Conservation (phyloP, 2,797 vertebrate species). For the Synanceia verrucosa region DNA sequence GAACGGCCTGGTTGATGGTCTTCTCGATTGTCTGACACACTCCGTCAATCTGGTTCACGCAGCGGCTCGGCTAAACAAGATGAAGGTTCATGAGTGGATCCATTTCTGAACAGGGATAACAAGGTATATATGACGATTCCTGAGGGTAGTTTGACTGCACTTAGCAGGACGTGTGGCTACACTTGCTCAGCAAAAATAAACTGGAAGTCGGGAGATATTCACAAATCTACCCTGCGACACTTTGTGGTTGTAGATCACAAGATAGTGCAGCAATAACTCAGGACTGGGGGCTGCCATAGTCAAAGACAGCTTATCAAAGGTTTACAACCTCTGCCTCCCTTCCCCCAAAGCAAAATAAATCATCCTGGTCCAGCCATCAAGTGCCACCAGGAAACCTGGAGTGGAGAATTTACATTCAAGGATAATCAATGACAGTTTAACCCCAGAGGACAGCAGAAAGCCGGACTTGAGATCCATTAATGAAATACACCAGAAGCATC, state of each 20-base stretch:
- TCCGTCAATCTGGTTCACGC: conserved; percentile 84
- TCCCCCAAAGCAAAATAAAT: conserved; percentile 33
- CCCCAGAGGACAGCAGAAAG: not conserved
- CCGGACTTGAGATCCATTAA: not conserved
- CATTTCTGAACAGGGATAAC: not conserved
- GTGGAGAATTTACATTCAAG: conserved; percentile 42
- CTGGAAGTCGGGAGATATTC: conserved; percentile 23
- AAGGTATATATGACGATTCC: conserved; percentile 10
- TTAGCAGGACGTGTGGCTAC: conserved; percentile 43
- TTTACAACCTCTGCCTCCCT: conserved; percentile 42
- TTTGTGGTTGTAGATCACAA: conserved; percentile 56
- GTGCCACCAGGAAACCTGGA: conserved; percentile 11
- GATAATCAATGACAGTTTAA: conserved; percentile 30
- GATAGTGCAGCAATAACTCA: conserved; percentile 54
- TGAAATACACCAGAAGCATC: not conserved
- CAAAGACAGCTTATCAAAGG: conserved; percentile 46
- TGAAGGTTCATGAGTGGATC: not conserved
- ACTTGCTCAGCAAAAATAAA: conserved; percentile 54
- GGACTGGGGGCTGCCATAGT: conserved; percentile 29
- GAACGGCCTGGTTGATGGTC: conserved; percentile 86
- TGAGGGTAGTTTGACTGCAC: conserved; percentile 36
- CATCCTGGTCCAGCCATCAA: conserved; percentile 25
- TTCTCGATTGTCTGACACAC: conserved; percentile 87
- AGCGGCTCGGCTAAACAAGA: conserved; percentile 80
- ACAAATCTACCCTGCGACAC: conserved; percentile 45